These are phyloP conservation scores for Lerista edwardsae DNA, from an alignment of 2,797 vertebrate genomes.

Conservation along the genomic window DNA sequence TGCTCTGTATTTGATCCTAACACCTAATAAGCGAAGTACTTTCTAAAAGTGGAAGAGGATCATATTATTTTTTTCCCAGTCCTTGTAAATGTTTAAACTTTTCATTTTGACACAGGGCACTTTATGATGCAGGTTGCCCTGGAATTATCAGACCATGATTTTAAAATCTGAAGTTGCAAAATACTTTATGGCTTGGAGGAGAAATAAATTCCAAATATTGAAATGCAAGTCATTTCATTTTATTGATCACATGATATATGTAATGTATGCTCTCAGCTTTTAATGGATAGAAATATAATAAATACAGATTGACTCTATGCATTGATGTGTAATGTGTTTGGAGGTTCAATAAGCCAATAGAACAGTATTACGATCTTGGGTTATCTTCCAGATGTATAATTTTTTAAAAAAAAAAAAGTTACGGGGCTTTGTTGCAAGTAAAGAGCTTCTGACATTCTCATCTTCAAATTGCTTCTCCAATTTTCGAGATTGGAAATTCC, in stretches of 20 bases:
- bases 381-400: slow-evolving; percentile 1
- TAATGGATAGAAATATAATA: slow-evolving; percentile 66
- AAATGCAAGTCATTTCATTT: slow-evolving; percentile 64
- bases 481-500: too few relatives aligned
- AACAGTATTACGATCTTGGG: not conserved
- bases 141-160: slow-evolving; percentile 67
- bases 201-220: slow-evolving; percentile 61
- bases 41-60: not conserved
- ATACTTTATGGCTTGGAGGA: slow-evolving; percentile 63
- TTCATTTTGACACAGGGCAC: slow-evolving; percentile 63
- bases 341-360: slow-evolving; percentile 48
- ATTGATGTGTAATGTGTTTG: slow-evolving; percentile 56
- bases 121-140: slow-evolving; percentile 49
- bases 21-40: not conserved
- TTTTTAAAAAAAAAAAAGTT: not conserved
- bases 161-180: slow-evolving; percentile 64
- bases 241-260: slow-evolving; percentile 58
- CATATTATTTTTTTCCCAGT: slow-evolving; percentile 30
- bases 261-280: slow-evolving; percentile 55
- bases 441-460: not conserved
- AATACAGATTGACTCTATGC: slow-evolving; percentile 65
- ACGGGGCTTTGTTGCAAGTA: not conserved
- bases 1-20: not conserved
- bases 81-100: slow-evolving; percentile 50
- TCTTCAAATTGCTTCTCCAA: too few relatives aligned